Base-by-base conservation (phyloP, 1,140 invertebrate genomes). In the Antheraea pernyi region DNA sequence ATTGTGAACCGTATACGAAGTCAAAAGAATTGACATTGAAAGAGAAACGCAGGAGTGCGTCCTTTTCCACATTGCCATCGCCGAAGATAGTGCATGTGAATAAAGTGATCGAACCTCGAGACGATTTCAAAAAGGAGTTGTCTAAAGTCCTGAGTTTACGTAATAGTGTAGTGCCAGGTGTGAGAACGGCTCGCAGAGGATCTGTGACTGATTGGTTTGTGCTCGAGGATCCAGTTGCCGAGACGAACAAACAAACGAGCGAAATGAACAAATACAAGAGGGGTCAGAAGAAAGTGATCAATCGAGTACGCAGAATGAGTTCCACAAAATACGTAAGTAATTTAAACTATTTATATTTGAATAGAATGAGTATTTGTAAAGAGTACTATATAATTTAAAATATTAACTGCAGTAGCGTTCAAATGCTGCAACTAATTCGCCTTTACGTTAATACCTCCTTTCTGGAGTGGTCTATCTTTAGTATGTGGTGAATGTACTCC, bases 291-390 rank as follows among this genome's bases (percentile, higher is more conserved):
- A 92, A 91, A 59, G 83, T 83, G 0, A 71, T 78, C 42, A 82
- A 89, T 53, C 65, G 84, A 3, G 88, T 92, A 3, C 72, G 90
- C 13, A 82, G 90, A 67, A 90, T 90, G 22, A 92, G 90, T 75
- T 92, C 90, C 7, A 92, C 90, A 0, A 92, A 92, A 91, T 92
- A 90, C 73, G 90, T 92, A 71, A 91, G 90, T 91, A 71, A 71
- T 65, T 69, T 8, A 5, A 19, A 30, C 22, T 4, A 30, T n/a
- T n/a, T n/a, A n/a, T n/a, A n/a, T n/a, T n/a, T n/a, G n/a, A n/a
- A n/a, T n/a, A n/a, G n/a, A n/a, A n/a, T n/a, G n/a, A n/a, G n/a
- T n/a, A n/a, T n/a, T n/a, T n/a, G n/a, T n/a, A n/a, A n/a, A n/a
- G n/a, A n/a, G n/a, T n/a, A n/a, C n/a, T n/a, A n/a, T n/a, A n/a